Base-by-base conservation (phyloP, 2,113 vertebrate genomes). In the Colinus virginianus region DNA sequence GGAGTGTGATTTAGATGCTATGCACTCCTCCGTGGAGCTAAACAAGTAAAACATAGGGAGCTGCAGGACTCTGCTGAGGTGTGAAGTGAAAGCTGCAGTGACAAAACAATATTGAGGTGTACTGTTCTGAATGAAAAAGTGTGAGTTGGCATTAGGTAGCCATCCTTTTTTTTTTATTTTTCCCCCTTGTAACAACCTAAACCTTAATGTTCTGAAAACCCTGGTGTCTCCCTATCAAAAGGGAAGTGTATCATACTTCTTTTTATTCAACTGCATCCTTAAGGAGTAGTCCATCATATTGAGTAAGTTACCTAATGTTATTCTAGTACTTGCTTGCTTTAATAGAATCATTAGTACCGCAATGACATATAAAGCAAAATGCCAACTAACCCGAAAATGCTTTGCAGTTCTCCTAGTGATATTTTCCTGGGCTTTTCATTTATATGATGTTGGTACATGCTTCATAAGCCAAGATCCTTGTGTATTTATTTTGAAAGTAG, bases 21-120 rank as follows among this genome's bases (percentile, higher is more conserved):
- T 4, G 0, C 0, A 0, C 43, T 70, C 46, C 32, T 55, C 53
- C 25, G 11, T 5, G 6, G 71, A 45, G 46, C 17, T 13, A 26
- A 63, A 7, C 28, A n/a, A 2, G 4, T 32, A 23, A 58, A 76
- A 43, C 7, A 2, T 9, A 16, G 30, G 42, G 21, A 78, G 26
- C 9, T 71, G 10, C 40, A 32, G 72, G 48, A 36, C 16, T 69
- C 42, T 67, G 36, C 53, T 17, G 42, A 78, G 62, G 21, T 2
- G 0, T 53, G 68, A 64, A 62, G n/a, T 26, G 13, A 51, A 20
- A 26, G 26, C 34, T 58, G 59, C 18, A 45, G 40, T 40, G 40
- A 40, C 40, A 40, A 40, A 7, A 62, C 30, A n/a, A 2, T 38
- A 21, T 26, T 42, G 20, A 66, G 26, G 5, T 88, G 25, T 51